Evolutionary conservation across 2,797 vertebrate species (phyloP).

Genomic region (Picus viridis): DNA sequence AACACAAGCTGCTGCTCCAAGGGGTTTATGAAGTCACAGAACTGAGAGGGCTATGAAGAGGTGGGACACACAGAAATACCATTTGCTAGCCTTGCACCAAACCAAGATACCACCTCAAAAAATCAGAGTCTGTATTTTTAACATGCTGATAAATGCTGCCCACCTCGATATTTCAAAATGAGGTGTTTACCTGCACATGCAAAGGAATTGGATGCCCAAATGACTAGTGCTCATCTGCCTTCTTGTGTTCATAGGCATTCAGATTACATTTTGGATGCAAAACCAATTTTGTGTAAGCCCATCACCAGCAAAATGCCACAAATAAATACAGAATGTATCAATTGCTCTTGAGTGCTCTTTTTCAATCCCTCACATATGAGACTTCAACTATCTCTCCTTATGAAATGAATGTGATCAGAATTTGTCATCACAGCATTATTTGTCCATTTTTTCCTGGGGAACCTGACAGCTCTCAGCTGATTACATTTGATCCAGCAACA

Average conservation of each 20-base stretch:
- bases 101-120: background rate
- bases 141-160: background rate
- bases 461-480: conserved; percentile 13
- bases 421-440: background rate
- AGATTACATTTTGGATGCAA: conserved; percentile 49
- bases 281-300: conserved; percentile 36
- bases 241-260: conserved; percentile 12
- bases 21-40: background rate
- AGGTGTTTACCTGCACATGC: background rate
- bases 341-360: conserved; percentile 31
- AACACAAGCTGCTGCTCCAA: background rate
- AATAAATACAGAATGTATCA: conserved; percentile 45
- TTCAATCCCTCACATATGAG: conserved; percentile 46
- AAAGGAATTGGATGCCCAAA: conserved; percentile 11
- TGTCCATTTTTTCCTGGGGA: conserved; percentile 10
- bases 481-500: background rate
- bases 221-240: conserved; percentile 7
- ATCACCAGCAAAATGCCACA: conserved; percentile 40
- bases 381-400: conserved; percentile 16
- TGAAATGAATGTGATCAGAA: conserved; percentile 28
- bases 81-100: background rate
- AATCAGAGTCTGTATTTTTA: background rate
- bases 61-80: background rate
- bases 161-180: background rate
- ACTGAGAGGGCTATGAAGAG: background rate